Evolutionary conservation across 2,888 invertebrate genomes (phyloP).

Genomic region (Opisthograptis luteolata): DNA sequence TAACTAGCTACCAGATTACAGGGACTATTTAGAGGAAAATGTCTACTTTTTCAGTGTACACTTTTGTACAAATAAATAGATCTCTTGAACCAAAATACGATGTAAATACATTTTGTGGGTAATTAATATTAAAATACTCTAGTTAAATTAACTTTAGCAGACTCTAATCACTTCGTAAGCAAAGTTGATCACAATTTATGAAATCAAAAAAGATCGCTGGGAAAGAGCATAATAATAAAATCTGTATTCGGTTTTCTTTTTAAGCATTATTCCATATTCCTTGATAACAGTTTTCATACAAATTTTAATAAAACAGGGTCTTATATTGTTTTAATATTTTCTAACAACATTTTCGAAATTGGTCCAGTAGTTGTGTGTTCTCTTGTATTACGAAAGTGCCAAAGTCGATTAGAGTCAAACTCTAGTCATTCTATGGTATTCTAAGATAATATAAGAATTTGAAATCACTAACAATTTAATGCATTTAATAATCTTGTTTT

Average conservation of each 20-base stretch:
- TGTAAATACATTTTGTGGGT: slow-evolving; percentile 22
- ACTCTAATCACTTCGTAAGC: neutral
- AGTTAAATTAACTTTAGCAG: neutral
- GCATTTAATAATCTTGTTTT: too few relatives aligned
- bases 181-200: neutral
- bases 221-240: too few relatives aligned
- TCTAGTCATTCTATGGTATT: slow-evolving; percentile 51
- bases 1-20: slow-evolving; percentile 63
- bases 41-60: slow-evolving; percentile 58
- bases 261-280: too few relatives aligned
- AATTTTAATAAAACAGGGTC: too few relatives aligned
- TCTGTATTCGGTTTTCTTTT: too few relatives aligned
- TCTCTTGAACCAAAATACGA: slow-evolving; percentile 53
- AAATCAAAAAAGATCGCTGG: too few relatives aligned
- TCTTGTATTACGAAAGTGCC: slow-evolving; percentile 53
- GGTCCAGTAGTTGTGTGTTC: slow-evolving; percentile 7
- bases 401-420: slow-evolving; percentile 66
- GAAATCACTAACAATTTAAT: neutral
- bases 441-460: neutral
- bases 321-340: too few relatives aligned
- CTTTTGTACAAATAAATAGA: slow-evolving; percentile 59
- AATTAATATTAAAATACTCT: slow-evolving; percentile 1
- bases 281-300: too few relatives aligned
- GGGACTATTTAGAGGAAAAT: slow-evolving; percentile 66
- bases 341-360: neutral